Evolutionary conservation across 2,113 vertebrate genomes (phyloP).

Genomic region (Anseranas semipalmata): DNA sequence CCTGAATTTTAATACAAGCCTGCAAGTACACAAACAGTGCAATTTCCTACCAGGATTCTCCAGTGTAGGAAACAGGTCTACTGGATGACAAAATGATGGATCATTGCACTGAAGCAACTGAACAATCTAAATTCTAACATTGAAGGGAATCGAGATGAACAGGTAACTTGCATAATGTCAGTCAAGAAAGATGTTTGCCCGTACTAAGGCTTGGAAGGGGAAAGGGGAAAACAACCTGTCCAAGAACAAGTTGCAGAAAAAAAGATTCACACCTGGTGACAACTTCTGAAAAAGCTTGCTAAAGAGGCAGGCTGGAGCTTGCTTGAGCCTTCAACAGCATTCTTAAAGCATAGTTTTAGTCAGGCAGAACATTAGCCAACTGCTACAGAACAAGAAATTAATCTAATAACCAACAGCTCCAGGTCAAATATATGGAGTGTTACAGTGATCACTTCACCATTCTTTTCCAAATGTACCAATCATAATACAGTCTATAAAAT

Average conservation of each 20-base stretch:
- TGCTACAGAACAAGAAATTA: background rate
- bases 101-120: background rate
- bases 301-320: background rate
- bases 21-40: background rate
- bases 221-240: background rate
- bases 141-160: background rate
- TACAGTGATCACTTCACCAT: background rate
- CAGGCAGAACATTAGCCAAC: background rate
- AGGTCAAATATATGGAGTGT: background rate
- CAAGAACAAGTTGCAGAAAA: background rate
- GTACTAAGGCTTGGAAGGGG: background rate
- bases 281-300: background rate
- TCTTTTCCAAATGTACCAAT: background rate
- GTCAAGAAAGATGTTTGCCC: background rate
- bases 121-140: background rate
- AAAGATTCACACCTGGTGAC: background rate
- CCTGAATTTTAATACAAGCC: background rate
- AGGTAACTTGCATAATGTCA: background rate
- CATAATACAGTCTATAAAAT: background rate
- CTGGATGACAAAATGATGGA: rapidly evolving
- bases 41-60: background rate
- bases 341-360: background rate
- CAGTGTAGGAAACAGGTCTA: background rate
- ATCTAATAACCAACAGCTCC: background rate
- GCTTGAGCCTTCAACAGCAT: background rate